Percentiles rank a stretch among this genome's conserved stretches.
Evolutionary conservation across 2,888 invertebrate species (phyloP).

Genomic region (Drosophila silvestris): DNA sequence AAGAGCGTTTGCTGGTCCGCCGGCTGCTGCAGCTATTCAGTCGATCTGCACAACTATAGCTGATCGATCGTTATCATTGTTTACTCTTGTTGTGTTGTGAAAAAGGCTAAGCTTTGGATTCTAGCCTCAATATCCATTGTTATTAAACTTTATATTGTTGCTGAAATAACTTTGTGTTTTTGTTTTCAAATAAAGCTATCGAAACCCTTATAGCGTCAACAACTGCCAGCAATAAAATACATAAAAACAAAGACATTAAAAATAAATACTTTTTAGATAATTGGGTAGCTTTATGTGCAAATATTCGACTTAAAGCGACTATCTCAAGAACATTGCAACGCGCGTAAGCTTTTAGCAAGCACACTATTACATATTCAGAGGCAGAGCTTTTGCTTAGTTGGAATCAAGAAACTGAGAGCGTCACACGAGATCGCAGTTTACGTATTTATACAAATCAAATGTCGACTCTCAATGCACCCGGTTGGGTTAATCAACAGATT

Average conservation of each 20-base stretch:
- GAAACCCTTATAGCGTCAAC: background rate
- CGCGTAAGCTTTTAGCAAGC: conserved; percentile 29
- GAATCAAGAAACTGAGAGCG: conserved; percentile 2
- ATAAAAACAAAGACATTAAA: background rate
- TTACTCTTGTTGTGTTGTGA: too few relatives aligned
- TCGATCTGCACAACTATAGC: background rate
- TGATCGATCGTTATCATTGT: background rate
- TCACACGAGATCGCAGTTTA: conserved; percentile 12
- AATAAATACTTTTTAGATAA: background rate
- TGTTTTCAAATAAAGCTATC: background rate
- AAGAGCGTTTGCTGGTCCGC: background rate
- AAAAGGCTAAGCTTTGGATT: background rate
- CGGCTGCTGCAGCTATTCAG: background rate
- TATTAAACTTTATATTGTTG: background rate
- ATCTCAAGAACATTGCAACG: background rate
- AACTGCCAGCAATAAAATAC: background rate
- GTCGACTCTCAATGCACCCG: conserved; percentile 49
- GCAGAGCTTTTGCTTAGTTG: conserved; percentile 48
- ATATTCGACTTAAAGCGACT: background rate
- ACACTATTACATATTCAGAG: background rate
- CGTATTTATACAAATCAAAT: conserved; percentile 9
- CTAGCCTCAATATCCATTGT: background rate
- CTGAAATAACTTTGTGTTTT: background rate
- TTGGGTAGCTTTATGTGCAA: background rate
- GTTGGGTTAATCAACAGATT: conserved; percentile 67